Percentiles rank a stretch among this genome's conserved stretches.
Conservation (phyloP, 30 jellyfish, hydroid and myxozoan genomes). For the Turritopsis dohrnii region DNA sequence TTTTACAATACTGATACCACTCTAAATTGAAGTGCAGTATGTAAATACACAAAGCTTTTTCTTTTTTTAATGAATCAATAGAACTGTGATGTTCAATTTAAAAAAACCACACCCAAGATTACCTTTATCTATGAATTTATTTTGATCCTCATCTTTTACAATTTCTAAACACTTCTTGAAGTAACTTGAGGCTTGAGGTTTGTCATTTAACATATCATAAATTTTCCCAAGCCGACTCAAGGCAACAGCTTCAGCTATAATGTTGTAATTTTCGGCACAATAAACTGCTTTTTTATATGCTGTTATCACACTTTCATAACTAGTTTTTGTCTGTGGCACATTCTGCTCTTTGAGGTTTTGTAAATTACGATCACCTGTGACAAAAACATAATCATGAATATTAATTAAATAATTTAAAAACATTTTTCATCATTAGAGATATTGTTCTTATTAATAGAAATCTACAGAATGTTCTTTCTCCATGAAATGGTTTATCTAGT, state of each 20-base stretch:
- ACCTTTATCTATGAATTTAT: neutral
- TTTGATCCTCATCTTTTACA: neutral
- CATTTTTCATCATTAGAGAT: too few species aligned
- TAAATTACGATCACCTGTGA: neutral
- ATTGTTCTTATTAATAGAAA: too few species aligned
- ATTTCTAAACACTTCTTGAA: slow-evolving; percentile 2
- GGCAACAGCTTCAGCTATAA: neutral
- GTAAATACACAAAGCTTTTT: neutral
- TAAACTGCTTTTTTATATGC: neutral
- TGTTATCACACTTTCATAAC: slow-evolving; percentile 12
- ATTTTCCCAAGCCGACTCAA: slow-evolving; percentile 9
- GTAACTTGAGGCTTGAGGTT: neutral
- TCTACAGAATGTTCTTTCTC: too few species aligned
- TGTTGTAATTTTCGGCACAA: neutral
- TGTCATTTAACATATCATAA: slow-evolving; percentile 4
- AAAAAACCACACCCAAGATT: neutral
- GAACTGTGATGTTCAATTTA: neutral
- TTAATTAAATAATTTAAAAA: too few species aligned
- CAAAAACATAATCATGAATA: too few species aligned
- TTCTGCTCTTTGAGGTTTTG: neutral
- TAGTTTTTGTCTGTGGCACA: neutral
- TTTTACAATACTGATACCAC: neutral
- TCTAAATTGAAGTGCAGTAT: neutral
- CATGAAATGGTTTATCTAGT: too few species aligned
- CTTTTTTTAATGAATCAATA: neutral